Base-by-base conservation (phyloP, 1,140 invertebrate genomes). In the Bombyx mandarina region DNA sequence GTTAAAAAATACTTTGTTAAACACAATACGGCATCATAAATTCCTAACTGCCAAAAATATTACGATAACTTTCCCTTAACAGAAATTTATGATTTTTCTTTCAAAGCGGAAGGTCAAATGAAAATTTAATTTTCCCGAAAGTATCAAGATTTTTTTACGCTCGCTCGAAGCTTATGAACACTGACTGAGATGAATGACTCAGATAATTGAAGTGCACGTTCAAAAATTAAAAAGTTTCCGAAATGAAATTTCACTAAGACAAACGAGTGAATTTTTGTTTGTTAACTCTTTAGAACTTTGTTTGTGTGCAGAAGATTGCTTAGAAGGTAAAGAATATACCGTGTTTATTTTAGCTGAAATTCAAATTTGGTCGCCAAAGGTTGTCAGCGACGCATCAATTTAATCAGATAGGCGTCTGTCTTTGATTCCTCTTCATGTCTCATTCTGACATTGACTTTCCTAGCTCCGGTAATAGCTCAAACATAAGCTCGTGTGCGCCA, bases 141-240 rank as follows among this genome's bases (percentile, higher is more conserved):
- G 71, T 66, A 73, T 71, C 68, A 73, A 68, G 57, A 60, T 53
- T n/a, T 56, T 59, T 64, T 62, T 64, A 60, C 63, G 52, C 52
- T 35, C 52, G 8, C 51, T 50, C 47, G 59, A 65, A 65, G 64
- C 58, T 71, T 76, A 72, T 74, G 67, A 76, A 71, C 62, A 67
- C 62, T 63, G 69, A 77, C 71, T 69, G 67, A 73, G 75, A 77
- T 77, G 64, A 75, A 77, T 75, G 70, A 60, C 58, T 62, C 12
- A 64, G 61, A 73, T 77, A 77, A 77, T 75, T 77, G 65, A 70
- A 71, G 63, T 61, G 61, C 63, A 58, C 66, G 65, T 66, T 71
- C 62, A 63, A 67, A 69, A 71, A 70, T 68, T 66, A 64, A 71
- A 71, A 73, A 66, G 54, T 57, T 59, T 56, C 57, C 57, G 44